A percentile compares a stretch with the other conserved stretches of the same genome.
Conservation (phyloP, 1,140 invertebrate genomes). For the Euwallacea fornicatus region DNA sequence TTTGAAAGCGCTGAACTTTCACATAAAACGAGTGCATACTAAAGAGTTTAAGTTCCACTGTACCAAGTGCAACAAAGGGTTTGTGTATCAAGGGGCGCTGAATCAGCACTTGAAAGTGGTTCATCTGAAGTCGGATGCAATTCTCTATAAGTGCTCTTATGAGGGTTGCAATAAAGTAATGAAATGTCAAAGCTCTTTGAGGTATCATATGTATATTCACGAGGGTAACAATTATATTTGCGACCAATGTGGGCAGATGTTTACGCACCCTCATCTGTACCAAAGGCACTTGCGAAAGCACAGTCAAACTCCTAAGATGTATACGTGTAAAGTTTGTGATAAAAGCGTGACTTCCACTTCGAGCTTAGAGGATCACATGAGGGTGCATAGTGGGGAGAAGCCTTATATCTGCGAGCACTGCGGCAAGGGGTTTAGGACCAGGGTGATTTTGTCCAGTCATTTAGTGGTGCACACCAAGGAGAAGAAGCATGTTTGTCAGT, state of each 20-base stretch:
- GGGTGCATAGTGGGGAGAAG: slow-evolving; percentile 54
- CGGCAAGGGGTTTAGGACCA: slow-evolving; percentile 61
- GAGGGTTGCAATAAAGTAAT: slow-evolving; percentile 16
- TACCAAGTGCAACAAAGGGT: slow-evolving; percentile 7
- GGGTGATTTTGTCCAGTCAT: slow-evolving; percentile 63
- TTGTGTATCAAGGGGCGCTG: slow-evolving; percentile 10
- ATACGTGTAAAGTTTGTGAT: slow-evolving; percentile 54
- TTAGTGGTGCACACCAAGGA: slow-evolving; percentile 53
- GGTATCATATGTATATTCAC: slow-evolving; percentile 18
- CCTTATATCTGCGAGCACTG: slow-evolving; percentile 55
- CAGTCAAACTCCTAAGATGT: slow-evolving; percentile 3
- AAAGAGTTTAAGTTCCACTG: slow-evolving; percentile 25
- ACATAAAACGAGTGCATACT: slow-evolving; percentile 18
- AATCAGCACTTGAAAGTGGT: slow-evolving; percentile 17
- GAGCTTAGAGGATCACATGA: slow-evolving; percentile 59
- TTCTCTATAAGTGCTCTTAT: slow-evolving; percentile 13
- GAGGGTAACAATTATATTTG: slow-evolving; percentile 22
- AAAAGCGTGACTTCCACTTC: slow-evolving; percentile 54
- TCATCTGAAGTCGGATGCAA: slow-evolving; percentile 1
- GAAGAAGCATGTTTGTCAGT: slow-evolving; percentile 54
- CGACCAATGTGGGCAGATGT: slow-evolving; percentile 23
- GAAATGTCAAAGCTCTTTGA: slow-evolving; percentile 14
- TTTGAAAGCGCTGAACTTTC: not conserved
- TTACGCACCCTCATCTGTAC: slow-evolving; percentile 19
- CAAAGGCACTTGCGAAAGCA: slow-evolving; percentile 13